Evolutionary conservation across 2,797 vertebrate genomes (phyloP).

Genomic region (Poeciliopsis infans): DNA sequence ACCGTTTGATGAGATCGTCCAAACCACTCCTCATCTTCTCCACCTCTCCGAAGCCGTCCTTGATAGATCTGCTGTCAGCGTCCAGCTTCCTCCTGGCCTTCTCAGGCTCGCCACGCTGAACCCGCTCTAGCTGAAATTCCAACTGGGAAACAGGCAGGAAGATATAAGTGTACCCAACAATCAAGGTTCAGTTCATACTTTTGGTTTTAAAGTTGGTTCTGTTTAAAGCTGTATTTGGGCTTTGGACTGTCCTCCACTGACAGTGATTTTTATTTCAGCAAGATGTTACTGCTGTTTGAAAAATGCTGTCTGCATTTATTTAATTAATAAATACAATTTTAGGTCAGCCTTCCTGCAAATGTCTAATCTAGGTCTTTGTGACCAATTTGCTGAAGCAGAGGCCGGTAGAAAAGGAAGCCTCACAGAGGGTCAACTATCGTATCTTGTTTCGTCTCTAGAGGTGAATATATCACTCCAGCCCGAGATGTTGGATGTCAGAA

Average conservation of each 20-base stretch:
- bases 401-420: neutral
- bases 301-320: neutral
- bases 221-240: neutral
- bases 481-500: neutral
- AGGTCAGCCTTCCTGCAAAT: neutral
- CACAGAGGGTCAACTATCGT: neutral
- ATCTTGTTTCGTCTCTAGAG: neutral
- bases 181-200: neutral
- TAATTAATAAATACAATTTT: neutral
- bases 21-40: constrained; percentile 77
- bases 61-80: constrained; percentile 70
- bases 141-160: constrained; percentile 58
- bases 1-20: constrained; percentile 83
- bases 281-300: neutral
- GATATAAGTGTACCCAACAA: neutral
- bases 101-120: constrained; percentile 74
- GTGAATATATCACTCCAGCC: neutral
- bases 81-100: constrained; percentile 76
- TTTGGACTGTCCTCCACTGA: neutral
- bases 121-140: constrained; percentile 75
- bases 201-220: neutral
- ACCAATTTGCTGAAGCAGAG: neutral
- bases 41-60: constrained; percentile 75
- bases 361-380: neutral
- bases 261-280: neutral